phyloP scores from a whole-genome alignment of 2,113 vertebrate species.

The Pluvianellus socialis region DNA sequence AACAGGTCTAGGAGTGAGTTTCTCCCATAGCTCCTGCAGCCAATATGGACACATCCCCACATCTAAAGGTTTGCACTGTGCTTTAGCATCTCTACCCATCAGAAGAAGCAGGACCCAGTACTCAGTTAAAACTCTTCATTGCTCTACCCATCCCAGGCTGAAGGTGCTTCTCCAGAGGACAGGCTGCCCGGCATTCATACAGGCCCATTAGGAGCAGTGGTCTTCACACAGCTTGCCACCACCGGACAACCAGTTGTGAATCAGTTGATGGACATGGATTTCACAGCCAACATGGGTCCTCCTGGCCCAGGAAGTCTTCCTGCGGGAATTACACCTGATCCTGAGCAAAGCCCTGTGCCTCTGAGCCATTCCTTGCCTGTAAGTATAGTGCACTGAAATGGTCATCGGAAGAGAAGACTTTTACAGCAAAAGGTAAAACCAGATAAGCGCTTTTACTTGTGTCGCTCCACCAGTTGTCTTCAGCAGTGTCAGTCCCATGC shows the following conservation, averaged over 20 bases:
- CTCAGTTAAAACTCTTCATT: background rate
- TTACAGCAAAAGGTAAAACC: background rate
- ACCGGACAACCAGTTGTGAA: background rate
- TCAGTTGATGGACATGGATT: background rate
- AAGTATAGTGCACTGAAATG: background rate
- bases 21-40: background rate
- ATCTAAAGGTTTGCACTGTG: background rate
- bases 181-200: background rate
- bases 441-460: background rate
- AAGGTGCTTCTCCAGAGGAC: background rate
- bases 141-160: background rate
- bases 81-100: background rate
- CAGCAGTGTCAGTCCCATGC: background rate
- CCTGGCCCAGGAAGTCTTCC: background rate
- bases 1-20: background rate
- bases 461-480: background rate
- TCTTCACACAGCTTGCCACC: background rate
- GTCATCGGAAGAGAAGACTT: background rate
- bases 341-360: background rate
- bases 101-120: background rate
- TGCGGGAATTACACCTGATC: background rate
- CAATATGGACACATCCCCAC: background rate
- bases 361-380: background rate
- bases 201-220: background rate
- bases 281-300: rapidly evolving